Evolutionary conservation across 2,113 vertebrate genomes (phyloP).

Genomic region (Sitta europaea): DNA sequence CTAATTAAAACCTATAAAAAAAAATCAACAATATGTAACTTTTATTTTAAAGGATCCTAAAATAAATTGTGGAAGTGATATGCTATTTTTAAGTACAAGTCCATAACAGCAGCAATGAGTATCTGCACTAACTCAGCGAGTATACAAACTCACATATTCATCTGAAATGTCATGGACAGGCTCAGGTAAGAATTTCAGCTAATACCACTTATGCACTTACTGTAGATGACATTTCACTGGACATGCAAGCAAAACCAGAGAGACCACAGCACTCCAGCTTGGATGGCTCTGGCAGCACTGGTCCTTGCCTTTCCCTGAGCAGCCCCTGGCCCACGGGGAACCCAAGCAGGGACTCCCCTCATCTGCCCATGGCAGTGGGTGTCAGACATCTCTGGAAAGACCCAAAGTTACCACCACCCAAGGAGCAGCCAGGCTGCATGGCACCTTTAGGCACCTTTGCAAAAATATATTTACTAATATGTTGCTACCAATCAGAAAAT

Average conservation of each 20-base stretch:
- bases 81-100: background rate
- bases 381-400: accelerated
- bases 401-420: accelerated
- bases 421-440: background rate
- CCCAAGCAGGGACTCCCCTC: background rate
- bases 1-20: background rate
- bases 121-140: background rate
- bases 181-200: background rate
- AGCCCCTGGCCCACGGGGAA: accelerated
- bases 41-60: background rate
- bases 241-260: background rate
- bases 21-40: background rate
- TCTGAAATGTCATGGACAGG: background rate
- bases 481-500: background rate
- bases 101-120: background rate
- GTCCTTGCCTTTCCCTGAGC: background rate
- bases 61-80: background rate
- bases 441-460: no score
- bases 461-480: background rate
- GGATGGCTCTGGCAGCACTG: no score
- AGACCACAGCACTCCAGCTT: background rate
- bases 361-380: accelerated
- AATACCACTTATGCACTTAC: background rate
- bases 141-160: background rate
- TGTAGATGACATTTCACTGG: background rate